A percentile compares a stretch with the other conserved stretches of the same genome.
Evolutionary conservation across 2,113 vertebrate genomes (phyloP).

Genomic region (Lycaon pictus): DNA sequence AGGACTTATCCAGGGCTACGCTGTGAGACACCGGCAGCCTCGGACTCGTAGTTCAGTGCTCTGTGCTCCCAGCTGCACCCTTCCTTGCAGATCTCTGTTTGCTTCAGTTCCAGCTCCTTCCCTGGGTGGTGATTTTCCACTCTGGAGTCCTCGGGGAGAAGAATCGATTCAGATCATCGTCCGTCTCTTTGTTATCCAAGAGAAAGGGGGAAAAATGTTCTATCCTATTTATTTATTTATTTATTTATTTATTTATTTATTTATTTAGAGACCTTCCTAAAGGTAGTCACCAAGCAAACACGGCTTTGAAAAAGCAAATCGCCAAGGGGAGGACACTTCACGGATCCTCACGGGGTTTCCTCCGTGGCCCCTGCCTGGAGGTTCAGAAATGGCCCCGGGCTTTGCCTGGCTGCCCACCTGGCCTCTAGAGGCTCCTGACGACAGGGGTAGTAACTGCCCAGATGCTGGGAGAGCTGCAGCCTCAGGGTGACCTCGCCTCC

Average conservation of each 20-base stretch:
- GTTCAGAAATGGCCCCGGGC: neutral
- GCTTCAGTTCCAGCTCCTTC: neutral
- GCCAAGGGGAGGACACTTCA: neutral
- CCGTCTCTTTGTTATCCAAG: neutral
- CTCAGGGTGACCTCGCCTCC: neutral
- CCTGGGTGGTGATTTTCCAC: neutral
- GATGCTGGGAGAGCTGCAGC: neutral
- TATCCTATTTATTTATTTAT: neutral
- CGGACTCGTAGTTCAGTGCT: neutral
- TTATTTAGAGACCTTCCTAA: neutral
- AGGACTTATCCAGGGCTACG: neutral
- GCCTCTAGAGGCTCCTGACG: neutral
- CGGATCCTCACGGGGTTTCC: neutral
- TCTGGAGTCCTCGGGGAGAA: neutral
- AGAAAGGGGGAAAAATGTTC: neutral
- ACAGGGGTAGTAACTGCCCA: neutral
- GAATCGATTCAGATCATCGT: neutral
- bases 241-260: neutral
- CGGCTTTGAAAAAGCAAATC: neutral
- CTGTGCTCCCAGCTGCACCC: rapidly evolving
- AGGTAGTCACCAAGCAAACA: neutral
- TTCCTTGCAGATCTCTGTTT: neutral
- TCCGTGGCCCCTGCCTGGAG: rapidly evolving
- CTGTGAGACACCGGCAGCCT: neutral
- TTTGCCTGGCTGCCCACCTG: neutral